Conservation (phyloP, 2,797 vertebrate genomes). For the Trachops cirrhosus region DNA sequence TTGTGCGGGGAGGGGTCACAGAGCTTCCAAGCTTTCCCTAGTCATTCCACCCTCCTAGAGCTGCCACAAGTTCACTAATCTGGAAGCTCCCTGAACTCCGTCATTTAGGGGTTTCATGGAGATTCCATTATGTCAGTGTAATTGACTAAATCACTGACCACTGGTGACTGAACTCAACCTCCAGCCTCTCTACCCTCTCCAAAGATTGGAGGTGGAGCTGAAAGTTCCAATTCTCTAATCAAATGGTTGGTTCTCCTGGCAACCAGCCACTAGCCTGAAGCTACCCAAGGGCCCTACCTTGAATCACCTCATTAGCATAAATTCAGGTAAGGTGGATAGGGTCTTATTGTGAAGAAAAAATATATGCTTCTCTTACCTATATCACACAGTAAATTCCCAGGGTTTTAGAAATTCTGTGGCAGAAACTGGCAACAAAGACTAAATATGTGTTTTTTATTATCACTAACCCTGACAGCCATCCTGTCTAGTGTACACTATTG, state of each 20-base stretch:
- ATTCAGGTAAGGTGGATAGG: background rate
- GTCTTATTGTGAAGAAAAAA: background rate
- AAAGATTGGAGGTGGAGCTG: background rate
- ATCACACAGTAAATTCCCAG: background rate
- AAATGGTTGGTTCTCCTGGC: background rate
- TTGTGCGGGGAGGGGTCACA: fast-evolving
- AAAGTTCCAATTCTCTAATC: background rate
- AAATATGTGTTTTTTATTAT: background rate
- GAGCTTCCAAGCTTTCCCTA: background rate
- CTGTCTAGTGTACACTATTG: background rate
- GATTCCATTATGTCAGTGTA: background rate
- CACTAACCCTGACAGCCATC: no score
- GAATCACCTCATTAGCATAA: background rate
- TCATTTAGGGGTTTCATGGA: background rate
- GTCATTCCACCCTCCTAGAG: background rate
- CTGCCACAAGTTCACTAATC: no score
- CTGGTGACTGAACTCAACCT: background rate
- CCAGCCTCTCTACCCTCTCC: background rate
- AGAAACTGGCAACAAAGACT: background rate
- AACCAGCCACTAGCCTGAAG: background rate
- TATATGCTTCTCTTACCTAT: background rate
- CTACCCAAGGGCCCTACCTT: background rate
- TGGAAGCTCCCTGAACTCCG: background rate
- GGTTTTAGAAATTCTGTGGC: background rate
- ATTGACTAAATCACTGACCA: background rate